A percentile compares a stretch with the other conserved stretches of the same genome.
Conservation (phyloP, 2,113 vertebrate genomes). For the Pomatostomus ruficeps region DNA sequence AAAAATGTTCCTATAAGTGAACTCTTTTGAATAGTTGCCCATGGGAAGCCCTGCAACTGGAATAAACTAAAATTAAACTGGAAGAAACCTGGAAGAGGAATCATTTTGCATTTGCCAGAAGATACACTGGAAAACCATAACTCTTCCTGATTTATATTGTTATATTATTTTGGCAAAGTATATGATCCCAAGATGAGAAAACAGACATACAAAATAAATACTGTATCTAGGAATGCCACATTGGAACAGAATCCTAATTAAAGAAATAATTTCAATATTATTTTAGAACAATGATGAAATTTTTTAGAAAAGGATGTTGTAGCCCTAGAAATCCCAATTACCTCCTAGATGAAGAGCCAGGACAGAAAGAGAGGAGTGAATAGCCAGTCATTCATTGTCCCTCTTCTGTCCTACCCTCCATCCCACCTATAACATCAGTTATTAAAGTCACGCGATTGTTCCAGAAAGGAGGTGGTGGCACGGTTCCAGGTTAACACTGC, state of each 20-base stretch:
- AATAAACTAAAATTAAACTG: slow-evolving; percentile 8
- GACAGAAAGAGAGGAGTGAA: background rate
- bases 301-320: background rate
- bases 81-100: background rate
- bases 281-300: background rate
- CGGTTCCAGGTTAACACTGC: background rate
- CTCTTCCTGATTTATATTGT: background rate
- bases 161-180: background rate
- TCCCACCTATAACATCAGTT: background rate
- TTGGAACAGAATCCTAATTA: background rate
- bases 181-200: background rate
- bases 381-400: background rate
- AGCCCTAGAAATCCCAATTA: background rate
- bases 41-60: background rate
- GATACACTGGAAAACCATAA: background rate
- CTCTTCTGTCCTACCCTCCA: background rate
- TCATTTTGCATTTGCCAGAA: background rate
- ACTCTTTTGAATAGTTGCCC: background rate
- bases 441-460: background rate
- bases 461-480: background rate
- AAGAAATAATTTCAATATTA: background rate
- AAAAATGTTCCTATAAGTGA: background rate
- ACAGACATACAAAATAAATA: background rate
- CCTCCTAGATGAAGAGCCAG: background rate
- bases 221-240: background rate